These are phyloP conservation scores for Plutella xylostella DNA, from an alignment of 2,888 invertebrate species.

Conservation along the genomic window DNA sequence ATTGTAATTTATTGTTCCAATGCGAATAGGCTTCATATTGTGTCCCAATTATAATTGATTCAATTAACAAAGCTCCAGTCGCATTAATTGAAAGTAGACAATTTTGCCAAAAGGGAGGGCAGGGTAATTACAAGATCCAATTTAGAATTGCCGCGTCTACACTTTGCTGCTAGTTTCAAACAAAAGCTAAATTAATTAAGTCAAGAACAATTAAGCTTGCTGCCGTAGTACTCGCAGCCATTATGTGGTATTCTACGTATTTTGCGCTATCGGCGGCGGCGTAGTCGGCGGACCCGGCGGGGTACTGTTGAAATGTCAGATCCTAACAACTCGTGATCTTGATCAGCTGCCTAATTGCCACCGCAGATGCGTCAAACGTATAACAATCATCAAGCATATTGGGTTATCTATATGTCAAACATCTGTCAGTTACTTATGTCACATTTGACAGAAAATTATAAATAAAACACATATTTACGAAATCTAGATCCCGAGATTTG, in stretches of 20 bases:
- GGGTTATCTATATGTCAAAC: too few relatives aligned
- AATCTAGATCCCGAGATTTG: too few relatives aligned
- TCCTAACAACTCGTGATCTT: too few relatives aligned
- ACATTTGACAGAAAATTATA: too few relatives aligned
- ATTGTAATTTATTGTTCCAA: constrained; percentile 30
- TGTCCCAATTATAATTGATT: constrained; percentile 63
- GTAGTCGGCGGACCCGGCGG: too few relatives aligned
- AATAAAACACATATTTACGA: too few relatives aligned
- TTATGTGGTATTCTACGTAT: constrained; percentile 66
- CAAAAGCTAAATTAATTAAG: constrained; percentile 71
- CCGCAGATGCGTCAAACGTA: too few relatives aligned
- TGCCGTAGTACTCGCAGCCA: constrained; percentile 68
- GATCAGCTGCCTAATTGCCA: too few relatives aligned
- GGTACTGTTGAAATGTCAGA: too few relatives aligned
- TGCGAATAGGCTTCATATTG: constrained; percentile 41
- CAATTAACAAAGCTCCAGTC: constrained; percentile 63
- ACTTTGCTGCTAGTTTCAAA: constrained; percentile 71
- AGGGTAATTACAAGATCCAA: constrained; percentile 71
- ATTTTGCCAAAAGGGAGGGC: constrained; percentile 62
- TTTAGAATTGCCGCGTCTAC: constrained; percentile 71
- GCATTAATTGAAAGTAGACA: constrained; percentile 68
- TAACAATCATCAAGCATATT: too few relatives aligned
- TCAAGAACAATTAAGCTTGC: constrained; percentile 69
- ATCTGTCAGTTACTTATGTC: too few relatives aligned
- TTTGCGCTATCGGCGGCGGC: constrained; percentile 55